Evolutionary conservation across 1,140 invertebrate species (phyloP).

Genomic region (Aphelenchoides fujianensis): DNA sequence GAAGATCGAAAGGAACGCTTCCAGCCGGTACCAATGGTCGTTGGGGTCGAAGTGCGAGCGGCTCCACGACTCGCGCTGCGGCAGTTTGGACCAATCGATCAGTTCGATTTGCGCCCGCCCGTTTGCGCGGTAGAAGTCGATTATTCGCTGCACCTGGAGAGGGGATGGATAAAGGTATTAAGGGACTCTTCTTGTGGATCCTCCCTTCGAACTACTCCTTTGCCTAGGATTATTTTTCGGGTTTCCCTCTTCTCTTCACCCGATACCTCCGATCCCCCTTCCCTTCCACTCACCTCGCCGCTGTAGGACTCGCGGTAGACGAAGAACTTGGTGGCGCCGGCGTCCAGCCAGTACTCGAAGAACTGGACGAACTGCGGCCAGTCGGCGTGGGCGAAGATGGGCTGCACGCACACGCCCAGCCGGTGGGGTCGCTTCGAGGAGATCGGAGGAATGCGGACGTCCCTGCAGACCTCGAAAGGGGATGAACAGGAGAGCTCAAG

Average conservation of each 20-base stretch:
- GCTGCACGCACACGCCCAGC: conserved; percentile 31
- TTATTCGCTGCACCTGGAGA: background rate
- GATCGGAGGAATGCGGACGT: background rate
- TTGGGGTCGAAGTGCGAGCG: conserved; percentile 17
- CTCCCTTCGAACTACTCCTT: too few relatives aligned
- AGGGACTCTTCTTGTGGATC: too few relatives aligned
- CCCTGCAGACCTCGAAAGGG: conserved; percentile 12
- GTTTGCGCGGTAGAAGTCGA: background rate
- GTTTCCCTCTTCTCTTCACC: too few relatives aligned
- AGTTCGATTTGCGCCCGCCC: conserved; percentile 17
- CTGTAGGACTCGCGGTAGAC: conserved; percentile 32
- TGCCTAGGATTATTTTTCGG: too few relatives aligned
- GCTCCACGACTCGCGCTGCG: background rate
- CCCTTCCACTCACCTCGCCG: conserved; percentile 11
- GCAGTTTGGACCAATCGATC: conserved; percentile 26
- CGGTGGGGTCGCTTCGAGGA: too few relatives aligned
- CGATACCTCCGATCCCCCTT: too few relatives aligned
- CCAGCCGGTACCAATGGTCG: conserved; percentile 29
- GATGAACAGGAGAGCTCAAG: background rate
- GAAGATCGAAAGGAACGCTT: conserved; percentile 29
- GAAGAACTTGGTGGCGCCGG: conserved; percentile 32
- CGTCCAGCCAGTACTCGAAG: conserved; percentile 27
- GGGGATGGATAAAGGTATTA: too few relatives aligned
- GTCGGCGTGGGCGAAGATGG: conserved; percentile 24
- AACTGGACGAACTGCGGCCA: conserved; percentile 28